Evolutionary conservation across 2,888 invertebrate genomes (phyloP), one percentile per base, ranked within the genome.

Genomic region (Lasioglossum villosulum): DNA sequence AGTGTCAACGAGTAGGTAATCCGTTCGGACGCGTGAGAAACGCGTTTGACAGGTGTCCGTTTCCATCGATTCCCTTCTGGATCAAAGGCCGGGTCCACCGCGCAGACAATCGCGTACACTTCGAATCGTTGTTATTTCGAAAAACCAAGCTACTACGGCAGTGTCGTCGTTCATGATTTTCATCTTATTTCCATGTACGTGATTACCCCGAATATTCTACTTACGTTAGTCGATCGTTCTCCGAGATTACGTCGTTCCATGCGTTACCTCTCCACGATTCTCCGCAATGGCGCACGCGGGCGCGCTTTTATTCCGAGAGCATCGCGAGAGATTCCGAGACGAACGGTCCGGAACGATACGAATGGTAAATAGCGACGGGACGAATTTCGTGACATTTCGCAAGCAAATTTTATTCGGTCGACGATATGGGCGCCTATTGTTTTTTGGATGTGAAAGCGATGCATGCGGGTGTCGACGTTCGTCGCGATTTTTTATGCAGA

Each of bases 361-460:
- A 14, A 70, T 75, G 30, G 48, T 52, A 68, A 86, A 81, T 39
- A 72, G 42, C 37, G 66, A 48, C 23, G n/a, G 37, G 34, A 75
- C 59, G 71, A 81, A 82, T 86, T 78, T 86, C 78, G 72, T 63
- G 45, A 34, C 27, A 66, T 86, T 85, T 34, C 78, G 86, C 48
- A 85, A 86, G 68, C 34, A 19, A 27, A 39, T 81, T 86, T 85
- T 86, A 85, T 78, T 86, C 68, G 78, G 30, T 4, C 82, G 52
- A 75, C 72, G 45, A 87, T 82, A 82, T 86, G 86, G 83, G 77
- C 52, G 82, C 71, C 78, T 66, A 80, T 78, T 78, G 85, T 86
- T 78, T 86, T 78, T 86, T 12, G 83, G 72, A 87, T 63, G 87
- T 86, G 83, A 87, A 86, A 86, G 87, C 83, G 87, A 27, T 83